Evolutionary conservation across 2,888 invertebrate species (phyloP).

Genomic region (Drosophila sordidula): DNA sequence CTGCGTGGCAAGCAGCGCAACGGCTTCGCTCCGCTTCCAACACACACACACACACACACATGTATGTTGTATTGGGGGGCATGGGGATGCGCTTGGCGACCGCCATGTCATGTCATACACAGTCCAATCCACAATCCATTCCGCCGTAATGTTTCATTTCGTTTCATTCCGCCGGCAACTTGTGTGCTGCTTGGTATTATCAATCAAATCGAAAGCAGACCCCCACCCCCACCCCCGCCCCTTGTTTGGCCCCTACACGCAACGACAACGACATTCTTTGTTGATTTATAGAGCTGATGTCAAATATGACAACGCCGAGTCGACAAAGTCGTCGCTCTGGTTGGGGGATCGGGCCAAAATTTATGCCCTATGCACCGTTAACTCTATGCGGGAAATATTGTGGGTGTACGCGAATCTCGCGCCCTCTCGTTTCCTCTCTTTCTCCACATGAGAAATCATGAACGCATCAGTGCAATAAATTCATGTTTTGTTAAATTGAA

Average conservation of each 20-base stretch:
- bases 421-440: too few species aligned
- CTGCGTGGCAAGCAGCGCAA: slow-evolving; percentile 47
- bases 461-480: slow-evolving; percentile 65
- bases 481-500: slow-evolving; percentile 66
- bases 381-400: slow-evolving; percentile 61
- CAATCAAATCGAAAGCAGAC: slow-evolving; percentile 74
- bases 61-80: neutral
- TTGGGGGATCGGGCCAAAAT: slow-evolving; percentile 41
- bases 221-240: neutral
- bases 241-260: slow-evolving; percentile 2
- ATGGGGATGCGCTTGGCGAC: slow-evolving; percentile 68
- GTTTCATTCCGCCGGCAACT: slow-evolving; percentile 71
- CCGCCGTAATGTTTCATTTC: slow-evolving; percentile 80
- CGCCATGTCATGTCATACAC: slow-evolving; percentile 74
- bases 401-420: slow-evolving; percentile 51
- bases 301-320: slow-evolving; percentile 79
- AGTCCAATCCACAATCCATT: slow-evolving; percentile 69
- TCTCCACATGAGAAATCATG: slow-evolving; percentile 37
- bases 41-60: slow-evolving; percentile 20
- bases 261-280: slow-evolving; percentile 57
- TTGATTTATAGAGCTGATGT: slow-evolving; percentile 80
- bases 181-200: slow-evolving; percentile 65
- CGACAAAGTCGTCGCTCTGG: slow-evolving; percentile 24
- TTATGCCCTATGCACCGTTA: slow-evolving; percentile 78
- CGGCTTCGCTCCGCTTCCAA: slow-evolving; percentile 70